A percentile compares a stretch with the other conserved stretches of the same genome.
Evolutionary conservation across 2,888 invertebrate species (phyloP).

Genomic region (Thysanoteuthis rhombus): DNA sequence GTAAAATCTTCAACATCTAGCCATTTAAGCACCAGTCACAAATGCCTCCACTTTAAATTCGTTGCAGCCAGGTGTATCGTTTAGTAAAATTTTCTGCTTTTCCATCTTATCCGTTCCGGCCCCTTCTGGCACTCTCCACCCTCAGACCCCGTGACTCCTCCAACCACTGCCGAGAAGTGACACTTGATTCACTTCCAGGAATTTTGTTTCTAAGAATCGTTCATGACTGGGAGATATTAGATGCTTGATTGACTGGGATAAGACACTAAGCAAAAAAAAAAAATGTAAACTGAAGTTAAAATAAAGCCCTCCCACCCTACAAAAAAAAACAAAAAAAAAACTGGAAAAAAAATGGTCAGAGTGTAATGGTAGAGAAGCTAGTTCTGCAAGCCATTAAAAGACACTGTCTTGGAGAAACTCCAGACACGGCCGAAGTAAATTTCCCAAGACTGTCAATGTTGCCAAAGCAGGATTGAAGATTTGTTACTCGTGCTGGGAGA

Average conservation of each 20-base stretch:
- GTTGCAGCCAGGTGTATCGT: no score
- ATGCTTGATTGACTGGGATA: background rate
- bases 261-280: background rate
- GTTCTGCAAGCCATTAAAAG: background rate
- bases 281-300: background rate
- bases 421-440: constrained; percentile 12
- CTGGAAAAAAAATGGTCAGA: background rate
- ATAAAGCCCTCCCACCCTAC: background rate
- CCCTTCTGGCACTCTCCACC: no score
- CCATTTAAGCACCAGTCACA: no score
- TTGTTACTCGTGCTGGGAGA: background rate
- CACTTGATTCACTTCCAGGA: background rate
- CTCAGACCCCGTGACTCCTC: no score
- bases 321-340: background rate
- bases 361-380: background rate
- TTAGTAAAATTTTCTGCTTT: no score
- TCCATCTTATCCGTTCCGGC: no score
- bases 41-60: no score
- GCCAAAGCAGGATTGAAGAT: background rate
- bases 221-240: background rate
- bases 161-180: background rate
- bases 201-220: background rate
- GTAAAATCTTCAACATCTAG: no score
- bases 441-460: background rate
- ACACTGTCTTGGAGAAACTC: background rate